These are phyloP conservation scores for Saiga tatarica DNA, from an alignment of 2,113 vertebrate species.

Conservation along the genomic window DNA sequence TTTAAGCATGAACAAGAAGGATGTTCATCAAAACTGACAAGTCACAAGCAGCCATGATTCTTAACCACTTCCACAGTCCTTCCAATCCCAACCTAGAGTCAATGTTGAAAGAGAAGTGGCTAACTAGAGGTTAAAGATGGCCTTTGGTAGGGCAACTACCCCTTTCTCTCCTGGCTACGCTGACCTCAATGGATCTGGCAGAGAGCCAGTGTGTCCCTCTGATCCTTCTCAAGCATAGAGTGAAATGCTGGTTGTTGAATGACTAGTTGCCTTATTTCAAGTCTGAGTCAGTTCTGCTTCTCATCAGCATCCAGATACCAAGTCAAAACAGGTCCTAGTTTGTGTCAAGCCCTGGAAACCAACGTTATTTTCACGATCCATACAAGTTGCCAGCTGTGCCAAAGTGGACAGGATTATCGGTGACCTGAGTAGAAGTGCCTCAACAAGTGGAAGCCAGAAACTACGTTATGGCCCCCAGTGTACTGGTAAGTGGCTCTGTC, in stretches of 20 bases:
- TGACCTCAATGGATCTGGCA: neutral
- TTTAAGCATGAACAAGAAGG: neutral
- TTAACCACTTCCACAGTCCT: neutral
- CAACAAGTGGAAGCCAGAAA: neutral
- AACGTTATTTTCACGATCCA: neutral
- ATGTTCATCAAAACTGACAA: neutral
- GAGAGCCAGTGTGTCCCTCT: neutral
- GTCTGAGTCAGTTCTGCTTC: neutral
- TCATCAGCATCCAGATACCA: neutral
- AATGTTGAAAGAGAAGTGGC: neutral
- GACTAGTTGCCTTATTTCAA: neutral
- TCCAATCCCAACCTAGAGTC: neutral
- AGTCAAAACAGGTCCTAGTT: neutral
- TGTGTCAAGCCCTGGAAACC: neutral
- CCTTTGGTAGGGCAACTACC: neutral
- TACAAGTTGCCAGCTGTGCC: neutral
- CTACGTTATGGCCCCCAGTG: neutral
- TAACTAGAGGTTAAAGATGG: neutral
- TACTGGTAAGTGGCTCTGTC: neutral
- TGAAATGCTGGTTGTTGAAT: neutral
- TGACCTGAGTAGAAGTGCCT: neutral
- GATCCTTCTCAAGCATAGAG: neutral
- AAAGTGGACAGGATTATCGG: neutral
- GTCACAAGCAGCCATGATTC: neutral
- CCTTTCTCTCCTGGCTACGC: neutral